Evolutionary conservation across 2,113 vertebrate genomes (phyloP).

Genomic region (Rhea americana): DNA sequence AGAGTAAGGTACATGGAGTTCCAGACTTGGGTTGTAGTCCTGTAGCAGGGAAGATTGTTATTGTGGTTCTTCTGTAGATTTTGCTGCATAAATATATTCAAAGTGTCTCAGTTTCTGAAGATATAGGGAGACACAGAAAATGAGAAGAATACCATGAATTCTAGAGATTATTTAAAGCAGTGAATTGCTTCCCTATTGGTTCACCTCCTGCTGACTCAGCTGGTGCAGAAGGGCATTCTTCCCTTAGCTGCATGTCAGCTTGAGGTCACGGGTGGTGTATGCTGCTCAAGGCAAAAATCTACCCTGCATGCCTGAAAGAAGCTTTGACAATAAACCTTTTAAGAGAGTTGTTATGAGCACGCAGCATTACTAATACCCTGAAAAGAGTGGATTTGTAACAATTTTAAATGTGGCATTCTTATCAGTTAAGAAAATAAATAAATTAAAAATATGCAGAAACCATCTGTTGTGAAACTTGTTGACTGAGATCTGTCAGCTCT

Average conservation of each 20-base stretch:
- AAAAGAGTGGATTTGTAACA: slow-evolving; percentile 47
- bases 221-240: background rate
- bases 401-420: slow-evolving; percentile 10
- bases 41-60: background rate
- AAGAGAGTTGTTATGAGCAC: slow-evolving; percentile 46
- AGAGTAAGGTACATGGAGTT: background rate
- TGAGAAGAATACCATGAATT: background rate
- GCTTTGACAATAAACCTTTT: slow-evolving; percentile 54
- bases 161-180: background rate
- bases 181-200: background rate
- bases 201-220: background rate
- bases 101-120: background rate
- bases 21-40: background rate
- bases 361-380: background rate
- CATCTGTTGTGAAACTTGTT: slow-evolving; percentile 51
- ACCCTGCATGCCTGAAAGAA: slow-evolving; percentile 38
- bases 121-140: background rate
- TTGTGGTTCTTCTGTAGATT: background rate
- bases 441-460: slow-evolving; percentile 52
- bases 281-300: slow-evolving; percentile 42
- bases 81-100: background rate
- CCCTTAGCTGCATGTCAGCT: background rate
- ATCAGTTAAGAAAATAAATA: slow-evolving; percentile 32
- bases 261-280: slow-evolving; percentile 29
- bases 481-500: slow-evolving; percentile 19